Evolutionary conservation across 2,888 invertebrate genomes (phyloP).

Genomic region (Halocaridina rubra): DNA sequence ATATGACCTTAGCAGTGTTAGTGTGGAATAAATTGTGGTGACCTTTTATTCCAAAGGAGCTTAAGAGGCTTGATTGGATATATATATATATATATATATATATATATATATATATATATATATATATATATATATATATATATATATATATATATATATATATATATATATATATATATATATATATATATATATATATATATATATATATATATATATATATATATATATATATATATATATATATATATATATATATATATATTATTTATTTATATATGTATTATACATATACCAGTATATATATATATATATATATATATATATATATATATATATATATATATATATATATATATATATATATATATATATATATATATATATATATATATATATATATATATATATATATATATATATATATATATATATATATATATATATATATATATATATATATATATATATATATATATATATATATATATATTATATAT

Average conservation of each 20-base stretch:
- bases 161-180: not conserved
- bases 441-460: not conserved
- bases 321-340: not conserved
- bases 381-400: not conserved
- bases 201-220: not conserved
- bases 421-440: slow-evolving; percentile 9
- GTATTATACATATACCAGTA: not conserved
- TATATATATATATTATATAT: not conserved
- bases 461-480: not conserved
- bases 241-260: slow-evolving; percentile 4
- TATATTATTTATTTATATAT: not conserved
- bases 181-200: not conserved
- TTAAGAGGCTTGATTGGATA: not conserved
- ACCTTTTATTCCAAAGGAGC: too few relatives aligned
- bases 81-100: not conserved
- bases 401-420: not conserved
- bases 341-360: not conserved
- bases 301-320: not conserved
- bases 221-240: slow-evolving; percentile 7
- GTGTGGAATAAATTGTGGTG: not conserved
- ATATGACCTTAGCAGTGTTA: not conserved
- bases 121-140: slow-evolving; percentile 3
- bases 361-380: not conserved
- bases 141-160: not conserved
- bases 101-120: slow-evolving; percentile 11